A percentile compares a stretch with the other conserved stretches of the same genome.
Evolutionary conservation across 2,113 vertebrate species (phyloP).

Genomic region (Steatornis caripensis): DNA sequence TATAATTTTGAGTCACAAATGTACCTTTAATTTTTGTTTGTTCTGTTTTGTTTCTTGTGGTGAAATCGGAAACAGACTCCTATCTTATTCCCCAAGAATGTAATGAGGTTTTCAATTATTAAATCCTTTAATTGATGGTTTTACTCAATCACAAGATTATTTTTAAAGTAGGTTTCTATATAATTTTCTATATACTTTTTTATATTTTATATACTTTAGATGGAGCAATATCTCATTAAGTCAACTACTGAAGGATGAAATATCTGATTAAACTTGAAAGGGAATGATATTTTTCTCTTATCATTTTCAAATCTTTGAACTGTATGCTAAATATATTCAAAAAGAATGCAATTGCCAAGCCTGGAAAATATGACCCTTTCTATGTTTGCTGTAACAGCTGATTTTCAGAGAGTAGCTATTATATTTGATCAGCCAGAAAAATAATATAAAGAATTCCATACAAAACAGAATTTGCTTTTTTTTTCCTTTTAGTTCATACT

Average conservation of each 20-base stretch:
- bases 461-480: neutral
- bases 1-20: neutral
- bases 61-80: neutral
- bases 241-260: neutral
- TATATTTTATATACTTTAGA: neutral
- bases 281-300: neutral
- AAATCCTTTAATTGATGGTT: neutral
- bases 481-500: neutral
- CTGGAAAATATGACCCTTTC: neutral
- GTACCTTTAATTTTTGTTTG: neutral
- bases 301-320: neutral
- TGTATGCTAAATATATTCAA: neutral
- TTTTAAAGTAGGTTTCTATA: neutral
- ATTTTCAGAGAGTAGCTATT: neutral
- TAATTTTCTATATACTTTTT: neutral
- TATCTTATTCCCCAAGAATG: neutral
- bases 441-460: neutral
- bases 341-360: neutral
- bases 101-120: neutral
- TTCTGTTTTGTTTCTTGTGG: neutral
- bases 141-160: neutral
- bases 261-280: neutral
- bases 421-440: neutral
- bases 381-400: neutral
- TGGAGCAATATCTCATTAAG: neutral